Evolutionary conservation across 2,113 vertebrate species (phyloP), one percentile per base, ranked within the genome.

Genomic region (Protomyctophum bolini): DNA sequence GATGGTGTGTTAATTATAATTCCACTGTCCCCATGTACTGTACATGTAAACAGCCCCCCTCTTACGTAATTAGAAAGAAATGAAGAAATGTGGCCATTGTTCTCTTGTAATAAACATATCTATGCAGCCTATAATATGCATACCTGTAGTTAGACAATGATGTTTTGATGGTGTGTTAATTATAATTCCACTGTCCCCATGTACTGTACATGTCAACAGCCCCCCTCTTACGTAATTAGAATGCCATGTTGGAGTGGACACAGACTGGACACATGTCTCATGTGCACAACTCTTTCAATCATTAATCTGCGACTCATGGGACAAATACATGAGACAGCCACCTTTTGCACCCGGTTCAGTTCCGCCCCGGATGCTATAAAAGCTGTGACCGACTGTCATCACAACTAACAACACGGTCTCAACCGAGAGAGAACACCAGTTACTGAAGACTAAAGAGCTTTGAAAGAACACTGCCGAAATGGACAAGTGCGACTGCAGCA

Each of bases 401-500:
- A 79, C 12, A 50, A 52, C 57, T 76, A 7, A 47, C 14, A 45
- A 33, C 57, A 10, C 33, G 46, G 15, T n/a, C 49, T 63, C 58
- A 0, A 6, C 10, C 21, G 8, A 58, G 28, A 21, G 21, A 2
- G 2, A 8, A 4, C 61, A 0, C 0, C 4, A 6, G 1, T 65
- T 21, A 0, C 8, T 0, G 15, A 5, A 6, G 1, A 12, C 21
- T 1, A 21, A 12, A 6, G 3, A 10, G 2, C 29, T 0, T 0
- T 14, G 56, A 21, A 10, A 46, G 10, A 41, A 12, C 21, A 2
- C 21, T 21, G 21, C 33, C 5, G 33, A 77, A 28, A 94, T 93
- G 93, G 92, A 94, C 46, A 92, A 92, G 4, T 93, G 93, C 48
- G 90, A 92, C 1, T 94, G 93, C 81, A 10, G 87, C 12, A 93